Base-by-base conservation (phyloP, 2,888 invertebrate genomes). In the Mythimna loreyi region DNA sequence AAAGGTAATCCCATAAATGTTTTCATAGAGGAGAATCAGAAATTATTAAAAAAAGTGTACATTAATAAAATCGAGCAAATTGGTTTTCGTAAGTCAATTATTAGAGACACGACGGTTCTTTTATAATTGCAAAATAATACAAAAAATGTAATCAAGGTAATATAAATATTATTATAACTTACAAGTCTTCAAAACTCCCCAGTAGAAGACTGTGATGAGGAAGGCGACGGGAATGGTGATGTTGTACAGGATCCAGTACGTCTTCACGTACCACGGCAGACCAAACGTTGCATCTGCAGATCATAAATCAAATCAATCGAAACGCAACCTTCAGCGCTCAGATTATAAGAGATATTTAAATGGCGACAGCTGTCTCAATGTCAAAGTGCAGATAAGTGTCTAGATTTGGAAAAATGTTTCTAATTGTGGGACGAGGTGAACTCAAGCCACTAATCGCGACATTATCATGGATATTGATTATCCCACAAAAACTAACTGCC, bases 201-300 rank as follows among this genome's bases (percentile, higher is more conserved):
- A 96, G 87, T 96, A 96, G 88, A 96, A 96, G 7, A 94, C 89
- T 3, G 96, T 93, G 85, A 96, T 92, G 81, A 96, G 94, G 84
- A 96, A 95, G 9, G 96, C 92, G 49, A 95, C 91, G 3, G 96
- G 95, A 21, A 96, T 91, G 0, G 96, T 91, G 67, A 95, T 92
- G 84, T 96, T 96, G 92, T 95, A 96, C 70, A 96, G 88, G 55
- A 95, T 90, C 96, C 96, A 96, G 85, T 96, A 96, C 23, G 90
- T 89, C 80, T 93, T 94, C 76, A 95, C 93, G 86, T 92, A 94
- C 95, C 94, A 95, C 47, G 95, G 94, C 61, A 96, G 86, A 28
- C 93, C 92, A 60, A 91, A 91, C 6, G 93, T 92, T 30, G 92
- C 90, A 78, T 95, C 95, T 95, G 92, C 33, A 6, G 60, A 64